These are phyloP conservation scores for Drosophila kuntzei DNA, from an alignment of 2,888 invertebrate species.

Conservation along the genomic window DNA sequence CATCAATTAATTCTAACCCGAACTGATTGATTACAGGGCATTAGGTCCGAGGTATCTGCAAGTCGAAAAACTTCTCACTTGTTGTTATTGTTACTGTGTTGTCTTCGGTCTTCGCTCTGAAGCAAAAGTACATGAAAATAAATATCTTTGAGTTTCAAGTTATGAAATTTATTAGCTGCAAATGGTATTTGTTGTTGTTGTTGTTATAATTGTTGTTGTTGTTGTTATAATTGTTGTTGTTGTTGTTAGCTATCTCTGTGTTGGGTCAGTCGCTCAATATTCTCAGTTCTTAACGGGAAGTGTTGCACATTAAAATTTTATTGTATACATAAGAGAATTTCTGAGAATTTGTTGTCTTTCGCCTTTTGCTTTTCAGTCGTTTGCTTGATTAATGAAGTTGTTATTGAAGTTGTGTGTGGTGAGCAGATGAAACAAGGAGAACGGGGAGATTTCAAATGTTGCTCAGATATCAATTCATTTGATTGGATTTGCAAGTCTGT, in stretches of 20 bases:
- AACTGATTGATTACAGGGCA: background rate
- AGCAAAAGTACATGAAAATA: slow-evolving; percentile 46
- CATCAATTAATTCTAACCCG: too few species aligned
- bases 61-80: background rate
- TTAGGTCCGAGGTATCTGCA: slow-evolving; percentile 1
- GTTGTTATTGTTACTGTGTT: background rate
- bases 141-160: slow-evolving; percentile 53
- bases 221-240: slow-evolving; percentile 5
- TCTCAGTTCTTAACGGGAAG: slow-evolving; percentile 50
- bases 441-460: background rate
- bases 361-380: slow-evolving; percentile 23
- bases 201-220: slow-evolving; percentile 7
- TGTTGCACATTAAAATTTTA: slow-evolving; percentile 66
- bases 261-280: slow-evolving; percentile 26
- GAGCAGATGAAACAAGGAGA: slow-evolving; percentile 4
- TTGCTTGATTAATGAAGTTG: slow-evolving; percentile 61
- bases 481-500: slow-evolving; percentile 45
- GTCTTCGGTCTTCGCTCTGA: background rate
- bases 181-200: slow-evolving; percentile 41
- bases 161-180: slow-evolving; percentile 66
- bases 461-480: slow-evolving; percentile 28
- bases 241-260: slow-evolving; percentile 25
- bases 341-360: slow-evolving; percentile 48
- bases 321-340: slow-evolving; percentile 57
- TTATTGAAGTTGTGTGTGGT: slow-evolving; percentile 4